Evolutionary conservation across 1,140 invertebrate species (phyloP).

Genomic region (Drosophila asahinai): DNA sequence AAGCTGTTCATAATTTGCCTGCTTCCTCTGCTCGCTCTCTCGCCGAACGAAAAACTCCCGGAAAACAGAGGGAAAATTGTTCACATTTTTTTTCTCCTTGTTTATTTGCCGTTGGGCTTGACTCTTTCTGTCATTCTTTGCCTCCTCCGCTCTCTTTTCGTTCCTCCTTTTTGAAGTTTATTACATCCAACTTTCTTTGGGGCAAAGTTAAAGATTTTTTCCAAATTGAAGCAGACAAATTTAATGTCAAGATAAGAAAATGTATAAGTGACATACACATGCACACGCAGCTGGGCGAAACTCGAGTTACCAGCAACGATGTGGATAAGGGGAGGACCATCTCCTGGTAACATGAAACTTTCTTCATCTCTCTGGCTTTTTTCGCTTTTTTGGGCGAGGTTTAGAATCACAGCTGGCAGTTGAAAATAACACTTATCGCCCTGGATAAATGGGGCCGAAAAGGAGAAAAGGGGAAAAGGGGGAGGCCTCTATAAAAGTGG

Average conservation of each 20-base stretch:
- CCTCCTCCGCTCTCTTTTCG: neutral
- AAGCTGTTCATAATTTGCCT: constrained; percentile 61
- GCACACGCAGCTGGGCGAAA: constrained; percentile 27
- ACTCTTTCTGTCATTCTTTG: constrained; percentile 18
- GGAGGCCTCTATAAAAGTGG: constrained; percentile 39
- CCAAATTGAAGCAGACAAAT: constrained; percentile 63
- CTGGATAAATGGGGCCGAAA: constrained; percentile 12
- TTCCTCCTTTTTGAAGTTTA: constrained; percentile 29
- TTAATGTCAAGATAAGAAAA: constrained; percentile 68
- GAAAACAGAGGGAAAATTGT: constrained; percentile 31
- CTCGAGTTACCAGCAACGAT: constrained; percentile 27
- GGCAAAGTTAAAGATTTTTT: constrained; percentile 42
- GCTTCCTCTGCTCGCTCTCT: neutral
- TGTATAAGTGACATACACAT: constrained; percentile 54
- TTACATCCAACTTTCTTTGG: constrained; percentile 31
- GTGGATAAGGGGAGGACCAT: constrained; percentile 17
- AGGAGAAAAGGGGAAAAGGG: neutral
- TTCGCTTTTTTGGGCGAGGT: constrained; percentile 7
- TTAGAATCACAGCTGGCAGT: constrained; percentile 77
- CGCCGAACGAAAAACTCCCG: constrained; percentile 1
- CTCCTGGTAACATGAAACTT: constrained; percentile 75
- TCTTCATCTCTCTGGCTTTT: constrained; percentile 19
- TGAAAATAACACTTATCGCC: constrained; percentile 79
- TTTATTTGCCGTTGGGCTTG: constrained; percentile 24
- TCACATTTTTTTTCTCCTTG: constrained; percentile 15